A percentile compares a stretch with the other conserved stretches of the same genome.
These are phyloP conservation scores for Scartelaos histophorus DNA, from an alignment of 2,113 vertebrate genomes.

Conservation along the genomic window DNA sequence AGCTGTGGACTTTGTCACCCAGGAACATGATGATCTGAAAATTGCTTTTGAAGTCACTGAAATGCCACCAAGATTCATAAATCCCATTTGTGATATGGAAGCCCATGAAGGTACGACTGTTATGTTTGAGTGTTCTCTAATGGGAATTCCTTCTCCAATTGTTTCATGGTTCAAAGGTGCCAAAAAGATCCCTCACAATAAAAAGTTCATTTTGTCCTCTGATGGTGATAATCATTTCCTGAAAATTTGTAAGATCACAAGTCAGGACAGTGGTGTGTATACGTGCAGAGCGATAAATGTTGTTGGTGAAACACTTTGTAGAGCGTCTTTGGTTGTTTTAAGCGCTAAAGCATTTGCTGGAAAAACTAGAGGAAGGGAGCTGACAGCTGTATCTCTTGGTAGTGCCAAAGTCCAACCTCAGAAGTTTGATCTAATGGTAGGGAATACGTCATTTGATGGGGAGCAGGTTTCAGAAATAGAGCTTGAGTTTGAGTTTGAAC, in stretches of 20 bases:
- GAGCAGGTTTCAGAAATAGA: slow-evolving; percentile 85
- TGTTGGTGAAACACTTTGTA: slow-evolving; percentile 88
- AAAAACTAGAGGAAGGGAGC: slow-evolving; percentile 64
- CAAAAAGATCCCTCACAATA: slow-evolving; percentile 77
- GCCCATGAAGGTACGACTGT: slow-evolving; percentile 83
- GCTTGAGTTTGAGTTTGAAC: slow-evolving; percentile 85
- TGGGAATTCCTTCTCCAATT: slow-evolving; percentile 87
- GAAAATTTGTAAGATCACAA: slow-evolving; percentile 77
- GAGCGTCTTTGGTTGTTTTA: slow-evolving; percentile 81
- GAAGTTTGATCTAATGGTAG: slow-evolving; percentile 81
- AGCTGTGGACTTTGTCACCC: slow-evolving; percentile 72
- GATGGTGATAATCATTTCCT: slow-evolving; percentile 88
- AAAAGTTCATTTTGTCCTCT: slow-evolving; percentile 81
- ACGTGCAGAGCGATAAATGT: slow-evolving; percentile 85
- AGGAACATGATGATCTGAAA: slow-evolving; percentile 85
- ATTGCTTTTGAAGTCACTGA: slow-evolving; percentile 94
- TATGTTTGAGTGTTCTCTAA: slow-evolving; percentile 91
- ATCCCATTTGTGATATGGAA: slow-evolving; percentile 85
- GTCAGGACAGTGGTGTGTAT: slow-evolving; percentile 86
- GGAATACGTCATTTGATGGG: slow-evolving; percentile 72
- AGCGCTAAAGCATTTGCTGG: slow-evolving; percentile 67
- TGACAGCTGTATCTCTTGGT: slow-evolving; percentile 66
- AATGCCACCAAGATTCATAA: slow-evolving; percentile 93
- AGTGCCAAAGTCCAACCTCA: slow-evolving; percentile 71
- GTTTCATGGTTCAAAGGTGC: slow-evolving; percentile 91